Percentiles rank a stretch among this genome's conserved stretches.
These are phyloP conservation scores for Chrysolina oricalcia DNA, from an alignment of 2,888 invertebrate species.

Conservation along the genomic window DNA sequence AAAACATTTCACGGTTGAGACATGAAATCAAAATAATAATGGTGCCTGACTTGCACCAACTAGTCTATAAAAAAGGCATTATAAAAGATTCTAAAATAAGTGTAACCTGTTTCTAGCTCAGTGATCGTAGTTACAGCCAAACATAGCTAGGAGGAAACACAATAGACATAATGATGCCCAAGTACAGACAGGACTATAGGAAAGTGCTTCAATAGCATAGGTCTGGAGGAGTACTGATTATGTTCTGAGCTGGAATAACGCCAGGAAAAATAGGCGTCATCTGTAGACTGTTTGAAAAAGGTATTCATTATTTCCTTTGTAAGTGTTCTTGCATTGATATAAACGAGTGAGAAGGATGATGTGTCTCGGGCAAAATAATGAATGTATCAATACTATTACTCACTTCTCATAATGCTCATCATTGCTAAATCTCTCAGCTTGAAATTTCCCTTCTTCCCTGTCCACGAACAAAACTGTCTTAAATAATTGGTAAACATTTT, in stretches of 20 bases:
- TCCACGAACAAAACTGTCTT: slow-evolving; percentile 8
- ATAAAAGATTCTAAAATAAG: too few species aligned
- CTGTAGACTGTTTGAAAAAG: not conserved
- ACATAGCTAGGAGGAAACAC: too few species aligned
- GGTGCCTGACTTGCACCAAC: slow-evolving; percentile 7
- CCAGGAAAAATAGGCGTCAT: too few species aligned
- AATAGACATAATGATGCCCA: too few species aligned
- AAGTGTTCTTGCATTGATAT: slow-evolving; percentile 2
- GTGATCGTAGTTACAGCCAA: too few species aligned
- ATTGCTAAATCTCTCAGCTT: not conserved
- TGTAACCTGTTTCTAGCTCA: too few species aligned
- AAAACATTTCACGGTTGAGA: not conserved
- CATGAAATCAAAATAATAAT: not conserved
- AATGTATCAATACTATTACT: slow-evolving; percentile 10
- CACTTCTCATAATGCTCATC: slow-evolving; percentile 12
- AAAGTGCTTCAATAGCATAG: slow-evolving; percentile 2
- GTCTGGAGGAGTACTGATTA: too few species aligned
- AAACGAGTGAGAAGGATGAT: not conserved
- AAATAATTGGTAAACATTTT: slow-evolving; percentile 11
- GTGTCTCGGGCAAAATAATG: too few species aligned
- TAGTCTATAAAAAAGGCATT: not conserved
- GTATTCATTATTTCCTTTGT: slow-evolving; percentile 8
- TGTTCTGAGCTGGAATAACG: too few species aligned
- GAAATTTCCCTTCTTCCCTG: not conserved
- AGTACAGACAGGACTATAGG: too few species aligned